phyloP scores from a whole-genome alignment of 2,113 vertebrate species.

The Psophia crepitans region DNA sequence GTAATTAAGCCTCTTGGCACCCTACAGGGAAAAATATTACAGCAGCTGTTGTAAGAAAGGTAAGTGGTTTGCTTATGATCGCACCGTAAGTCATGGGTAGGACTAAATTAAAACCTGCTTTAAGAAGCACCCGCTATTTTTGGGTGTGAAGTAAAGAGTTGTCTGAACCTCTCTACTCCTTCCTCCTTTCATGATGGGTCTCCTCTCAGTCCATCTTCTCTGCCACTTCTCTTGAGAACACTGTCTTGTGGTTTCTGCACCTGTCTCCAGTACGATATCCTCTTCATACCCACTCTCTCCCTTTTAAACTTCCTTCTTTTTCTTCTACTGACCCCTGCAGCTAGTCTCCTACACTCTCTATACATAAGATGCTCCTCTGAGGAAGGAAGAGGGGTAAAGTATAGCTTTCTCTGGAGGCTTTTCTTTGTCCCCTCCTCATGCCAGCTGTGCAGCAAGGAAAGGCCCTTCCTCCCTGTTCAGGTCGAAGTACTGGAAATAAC shows the following conservation, averaged over 20 bases:
- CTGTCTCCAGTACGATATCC: neutral
- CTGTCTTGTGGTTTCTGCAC: neutral
- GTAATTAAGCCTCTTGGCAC: slow-evolving; percentile 22
- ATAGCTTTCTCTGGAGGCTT: neutral
- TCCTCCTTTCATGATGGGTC: neutral
- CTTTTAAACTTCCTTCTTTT: neutral
- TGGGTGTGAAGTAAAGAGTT: neutral
- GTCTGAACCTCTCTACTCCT: neutral
- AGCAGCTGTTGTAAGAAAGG: slow-evolving; percentile 23
- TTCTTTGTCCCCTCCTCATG: neutral
- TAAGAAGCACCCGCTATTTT: neutral
- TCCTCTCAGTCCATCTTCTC: neutral
- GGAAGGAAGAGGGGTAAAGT: neutral
- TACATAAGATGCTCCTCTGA: neutral
- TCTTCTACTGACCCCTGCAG: neutral
- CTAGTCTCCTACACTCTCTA: neutral
- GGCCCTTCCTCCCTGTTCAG: neutral
- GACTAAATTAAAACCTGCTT: neutral
- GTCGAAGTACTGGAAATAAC: neutral
- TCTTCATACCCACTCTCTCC: neutral
- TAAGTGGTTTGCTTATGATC: neutral
- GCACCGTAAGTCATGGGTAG: neutral
- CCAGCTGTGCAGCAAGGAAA: neutral
- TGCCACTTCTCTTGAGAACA: neutral
- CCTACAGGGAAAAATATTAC: slow-evolving; percentile 16